Percentiles rank a stretch among this genome's conserved stretches.
Conservation (phyloP, 2,888 invertebrate species). For the Laspeyria flexula region DNA sequence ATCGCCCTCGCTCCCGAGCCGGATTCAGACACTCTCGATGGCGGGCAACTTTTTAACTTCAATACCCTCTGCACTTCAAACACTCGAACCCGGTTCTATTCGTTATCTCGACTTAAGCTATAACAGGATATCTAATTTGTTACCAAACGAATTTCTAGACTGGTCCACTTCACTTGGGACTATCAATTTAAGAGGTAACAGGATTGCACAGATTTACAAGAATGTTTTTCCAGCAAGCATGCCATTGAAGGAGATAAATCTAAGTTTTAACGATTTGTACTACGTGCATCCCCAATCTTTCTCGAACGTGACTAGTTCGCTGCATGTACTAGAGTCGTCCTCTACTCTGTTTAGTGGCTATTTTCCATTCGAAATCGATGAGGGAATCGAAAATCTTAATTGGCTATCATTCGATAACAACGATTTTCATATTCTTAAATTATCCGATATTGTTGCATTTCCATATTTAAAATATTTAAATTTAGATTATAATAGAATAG, state of each 20-base stretch:
- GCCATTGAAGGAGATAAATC: conserved; percentile 93
- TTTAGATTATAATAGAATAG: conserved; percentile 93
- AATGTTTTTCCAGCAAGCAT: conserved; percentile 90
- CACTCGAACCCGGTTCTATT: conserved; percentile 90
- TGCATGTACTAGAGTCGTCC: conserved; percentile 94
- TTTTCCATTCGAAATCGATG: conserved; percentile 91
- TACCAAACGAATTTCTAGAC: conserved; percentile 90
- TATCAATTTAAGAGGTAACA: conserved; percentile 93
- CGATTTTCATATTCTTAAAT: conserved; percentile 90
- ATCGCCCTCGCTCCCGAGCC: conserved; percentile 88
- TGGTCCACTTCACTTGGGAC: conserved; percentile 94
- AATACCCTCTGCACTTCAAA: conserved; percentile 90
- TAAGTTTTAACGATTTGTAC: conserved; percentile 96
- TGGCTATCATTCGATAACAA: conserved; percentile 96
- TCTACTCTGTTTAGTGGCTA: conserved; percentile 93
- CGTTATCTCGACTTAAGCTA: conserved; percentile 95
- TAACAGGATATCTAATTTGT: conserved; percentile 92
- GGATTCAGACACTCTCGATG: conserved; percentile 91
- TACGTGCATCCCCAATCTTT: conserved; percentile 93
- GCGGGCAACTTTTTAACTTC: conserved; percentile 92
- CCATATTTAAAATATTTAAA: conserved; percentile 92
- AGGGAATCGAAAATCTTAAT: conserved; percentile 90
- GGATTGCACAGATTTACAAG: conserved; percentile 90
- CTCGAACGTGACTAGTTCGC: conserved; percentile 89
- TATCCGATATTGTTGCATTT: conserved; percentile 90